These are phyloP conservation scores for Danio choprae DNA, from an alignment of 2,797 vertebrate species.

Conservation along the genomic window DNA sequence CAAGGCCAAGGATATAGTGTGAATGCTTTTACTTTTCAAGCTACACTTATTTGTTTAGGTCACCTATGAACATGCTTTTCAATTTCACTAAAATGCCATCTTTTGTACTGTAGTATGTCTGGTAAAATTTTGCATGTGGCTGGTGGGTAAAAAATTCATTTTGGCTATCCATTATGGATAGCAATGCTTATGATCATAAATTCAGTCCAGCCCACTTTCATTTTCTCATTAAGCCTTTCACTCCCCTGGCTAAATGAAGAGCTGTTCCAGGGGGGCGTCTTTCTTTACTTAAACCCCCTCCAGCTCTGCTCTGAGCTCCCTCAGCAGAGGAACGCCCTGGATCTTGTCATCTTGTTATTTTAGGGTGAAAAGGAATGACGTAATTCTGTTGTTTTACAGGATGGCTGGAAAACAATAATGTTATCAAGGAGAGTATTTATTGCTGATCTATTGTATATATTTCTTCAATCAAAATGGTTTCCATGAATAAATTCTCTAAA, in stretches of 20 bases:
- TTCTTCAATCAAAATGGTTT: slow-evolving; percentile 12
- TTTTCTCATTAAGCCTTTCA: slow-evolving; percentile 44
- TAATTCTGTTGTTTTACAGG: slow-evolving; percentile 30
- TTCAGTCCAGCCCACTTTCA: slow-evolving; percentile 39
- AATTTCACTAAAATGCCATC: not conserved
- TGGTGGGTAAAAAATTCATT: not conserved
- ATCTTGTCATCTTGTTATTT: slow-evolving; percentile 54
- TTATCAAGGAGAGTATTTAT: slow-evolving; percentile 41
- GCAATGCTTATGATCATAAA: slow-evolving; percentile 18
- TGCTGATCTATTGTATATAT: slow-evolving; percentile 57
- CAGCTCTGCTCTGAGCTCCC: slow-evolving; percentile 34
- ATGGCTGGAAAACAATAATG: slow-evolving; percentile 52
- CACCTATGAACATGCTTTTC: not conserved
- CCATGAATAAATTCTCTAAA: not conserved
- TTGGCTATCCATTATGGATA: not conserved
- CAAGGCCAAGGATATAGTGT: not conserved
- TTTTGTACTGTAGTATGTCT: not conserved
- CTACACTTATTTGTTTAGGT: no score
- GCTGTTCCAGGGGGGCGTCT: slow-evolving; percentile 21
- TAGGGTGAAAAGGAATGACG: not conserved
- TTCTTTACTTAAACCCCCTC: slow-evolving; percentile 16
- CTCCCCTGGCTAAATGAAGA: slow-evolving; percentile 50
- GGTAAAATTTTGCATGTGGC: not conserved
- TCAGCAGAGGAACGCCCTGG: slow-evolving; percentile 60
- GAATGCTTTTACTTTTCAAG: not conserved